Evolutionary conservation across 1,140 invertebrate genomes (phyloP), one percentile per base, ranked within the genome.

Genomic region (Listronotus oregonensis): DNA sequence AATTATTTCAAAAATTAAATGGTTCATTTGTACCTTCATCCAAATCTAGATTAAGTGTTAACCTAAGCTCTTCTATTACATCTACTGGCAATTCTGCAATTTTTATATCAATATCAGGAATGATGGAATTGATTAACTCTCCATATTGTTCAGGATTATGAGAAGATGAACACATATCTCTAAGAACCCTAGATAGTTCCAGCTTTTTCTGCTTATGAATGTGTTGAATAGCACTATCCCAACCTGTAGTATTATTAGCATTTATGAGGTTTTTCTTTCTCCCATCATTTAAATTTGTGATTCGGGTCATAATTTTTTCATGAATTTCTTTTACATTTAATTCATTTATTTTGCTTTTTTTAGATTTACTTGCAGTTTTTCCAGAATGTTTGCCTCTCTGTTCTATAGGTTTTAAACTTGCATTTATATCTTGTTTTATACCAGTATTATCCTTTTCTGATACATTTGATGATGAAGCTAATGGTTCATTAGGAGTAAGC

Each of bases 61-160:
- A 64, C 18, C 63, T 68, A 8, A 76, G 62, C 55, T 74, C 68
- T 64, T 71, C 66, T 46, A 76, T 73, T 14, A 76, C 42, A 43
- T 76, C 71, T 39, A 60, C 40, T 10, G 75, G 75, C 52, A 76
- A 66, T 40, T 75, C 66, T 64, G 74, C 71, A 65, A 76, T 68
- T 69, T 71, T 71, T 37, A 76, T 74, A 14, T 72, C 75, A 63
- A 76, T 73, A 57, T 76, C 75, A 14, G 75, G 72, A 50, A 75
- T 75, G 57, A 76, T 74, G 3, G 70, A 66, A 64, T 72, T 68
- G 12, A 72, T 74, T 40, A 65, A 58, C 7, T 70, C 58, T n/a
- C 51, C 61, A 32, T 40, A 65, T 47, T 71, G 42, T 43, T 54
- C 57, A 14, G 46, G 17, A 18, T 59, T 14, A 49, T 60, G 44